A percentile compares a stretch with the other conserved stretches of the same genome.
phyloP scores from a whole-genome alignment of 1,140 invertebrate species.

The Colletes latitarsis region DNA sequence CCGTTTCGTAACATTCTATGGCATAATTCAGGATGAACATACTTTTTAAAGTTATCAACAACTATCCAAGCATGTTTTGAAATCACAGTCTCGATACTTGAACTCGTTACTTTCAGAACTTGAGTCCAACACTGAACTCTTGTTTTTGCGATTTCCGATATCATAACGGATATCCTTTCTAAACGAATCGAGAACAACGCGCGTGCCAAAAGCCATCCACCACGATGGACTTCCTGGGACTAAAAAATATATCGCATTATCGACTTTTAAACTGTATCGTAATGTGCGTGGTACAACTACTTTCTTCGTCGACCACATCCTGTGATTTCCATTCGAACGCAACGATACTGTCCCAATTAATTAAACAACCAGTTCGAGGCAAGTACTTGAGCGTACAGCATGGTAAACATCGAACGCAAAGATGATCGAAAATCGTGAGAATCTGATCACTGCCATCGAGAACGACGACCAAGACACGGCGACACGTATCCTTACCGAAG shows the following conservation, averaged over 20 bases:
- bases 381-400: not conserved
- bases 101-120: no score
- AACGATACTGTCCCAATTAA: not conserved
- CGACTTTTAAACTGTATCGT: not conserved
- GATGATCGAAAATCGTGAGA: not conserved
- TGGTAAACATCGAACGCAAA: not conserved
- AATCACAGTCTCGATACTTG: no score
- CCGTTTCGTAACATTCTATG: no score
- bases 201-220: not conserved
- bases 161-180: not conserved
- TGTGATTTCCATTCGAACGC: slow-evolving; percentile 13
- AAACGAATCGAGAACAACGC: slow-evolving; percentile 14
- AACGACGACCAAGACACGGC: slow-evolving; percentile 1
- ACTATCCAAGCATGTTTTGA: no score
- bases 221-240: slow-evolving; percentile 8
- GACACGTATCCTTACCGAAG: slow-evolving; percentile 3
- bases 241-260: not conserved
- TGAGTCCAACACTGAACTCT: no score
- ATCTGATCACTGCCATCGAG: slow-evolving; percentile 30
- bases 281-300: not conserved
- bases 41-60: no score
- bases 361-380: not conserved
- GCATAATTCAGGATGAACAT: no score
- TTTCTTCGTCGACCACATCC: slow-evolving; percentile 49
- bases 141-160: not conserved